Conservation (phyloP, 2,888 invertebrate species). For the Sisyra terminalis region DNA sequence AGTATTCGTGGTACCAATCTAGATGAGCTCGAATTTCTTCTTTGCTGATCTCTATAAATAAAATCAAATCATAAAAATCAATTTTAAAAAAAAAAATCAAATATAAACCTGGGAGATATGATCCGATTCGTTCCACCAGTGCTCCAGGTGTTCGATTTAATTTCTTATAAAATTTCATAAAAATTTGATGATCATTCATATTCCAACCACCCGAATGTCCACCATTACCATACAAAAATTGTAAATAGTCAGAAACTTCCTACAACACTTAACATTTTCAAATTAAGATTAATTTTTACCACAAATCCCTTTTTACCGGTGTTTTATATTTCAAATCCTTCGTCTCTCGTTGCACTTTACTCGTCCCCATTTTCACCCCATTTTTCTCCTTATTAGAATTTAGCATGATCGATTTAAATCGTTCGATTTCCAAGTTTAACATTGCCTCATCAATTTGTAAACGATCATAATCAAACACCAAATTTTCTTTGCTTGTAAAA, state of each 20-base stretch:
- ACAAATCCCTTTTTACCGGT: slow-evolving; percentile 1
- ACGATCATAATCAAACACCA: slow-evolving; percentile 14
- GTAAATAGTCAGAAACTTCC: slow-evolving; percentile 37
- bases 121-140: slow-evolving; percentile 17
- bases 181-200: slow-evolving; percentile 35
- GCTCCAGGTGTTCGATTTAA: slow-evolving; percentile 17
- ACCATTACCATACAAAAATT: slow-evolving; percentile 30
- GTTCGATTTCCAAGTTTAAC: slow-evolving; percentile 16
- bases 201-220: slow-evolving; percentile 40
- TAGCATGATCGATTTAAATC: not conserved
- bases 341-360: too few species aligned
- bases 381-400: slow-evolving; percentile 5
- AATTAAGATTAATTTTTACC: slow-evolving; percentile 11
- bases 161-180: slow-evolving; percentile 25
- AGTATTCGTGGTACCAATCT: slow-evolving; percentile 30
- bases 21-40: slow-evolving; percentile 29
- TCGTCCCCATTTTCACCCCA: not conserved
- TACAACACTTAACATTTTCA: slow-evolving; percentile 15
- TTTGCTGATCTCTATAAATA: slow-evolving; percentile 19
- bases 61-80: slow-evolving; percentile 3
- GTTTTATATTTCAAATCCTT: too few species aligned
- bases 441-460: slow-evolving; percentile 16
- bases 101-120: slow-evolving; percentile 19
- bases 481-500: slow-evolving; percentile 15
- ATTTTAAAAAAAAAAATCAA: not conserved